phyloP scores from a whole-genome alignment of 2,888 invertebrate species.

The Tholera decimalis region DNA sequence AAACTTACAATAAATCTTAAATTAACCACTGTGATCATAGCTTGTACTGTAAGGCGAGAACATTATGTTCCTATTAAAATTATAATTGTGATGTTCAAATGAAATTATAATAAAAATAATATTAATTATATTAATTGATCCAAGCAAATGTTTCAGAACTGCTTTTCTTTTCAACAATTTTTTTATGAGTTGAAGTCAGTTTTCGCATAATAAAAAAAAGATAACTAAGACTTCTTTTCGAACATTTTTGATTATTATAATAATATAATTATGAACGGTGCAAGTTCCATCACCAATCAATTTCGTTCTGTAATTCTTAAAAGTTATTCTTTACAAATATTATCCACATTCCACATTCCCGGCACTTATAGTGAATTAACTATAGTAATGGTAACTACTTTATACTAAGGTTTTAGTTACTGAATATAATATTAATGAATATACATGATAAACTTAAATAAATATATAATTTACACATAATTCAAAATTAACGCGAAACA shows the following conservation, averaged over 20 bases:
- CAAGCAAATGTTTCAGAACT: constrained; percentile 29
- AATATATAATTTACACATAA: constrained; percentile 47
- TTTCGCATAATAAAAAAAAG: constrained; percentile 13
- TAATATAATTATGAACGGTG: constrained; percentile 28
- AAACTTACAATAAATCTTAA: constrained; percentile 47
- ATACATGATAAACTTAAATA: constrained; percentile 47
- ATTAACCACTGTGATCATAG: constrained; percentile 59
- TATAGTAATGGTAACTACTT: constrained; percentile 77
- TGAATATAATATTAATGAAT: constrained; percentile 52
- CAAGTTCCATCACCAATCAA: constrained; percentile 47
- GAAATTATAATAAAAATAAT: constrained; percentile 18
- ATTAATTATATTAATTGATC: constrained; percentile 22
- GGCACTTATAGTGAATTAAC: constrained; percentile 78
- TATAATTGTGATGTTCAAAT: constrained; percentile 42
- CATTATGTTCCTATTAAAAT: constrained; percentile 26
- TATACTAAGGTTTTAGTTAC: constrained; percentile 61
- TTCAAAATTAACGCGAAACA: constrained; percentile 12
- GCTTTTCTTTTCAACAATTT: neutral
- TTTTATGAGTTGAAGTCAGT: constrained; percentile 7
- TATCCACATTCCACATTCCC: constrained; percentile 88
- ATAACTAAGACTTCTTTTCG: neutral
- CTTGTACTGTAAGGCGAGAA: constrained; percentile 70
- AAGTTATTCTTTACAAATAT: constrained; percentile 57
- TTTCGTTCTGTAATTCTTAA: constrained; percentile 43
- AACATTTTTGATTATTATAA: constrained; percentile 7